Evolutionary conservation across 2,797 vertebrate genomes (phyloP), one percentile per base, ranked within the genome.

Genomic region (Mormyrus hasselquistii): DNA sequence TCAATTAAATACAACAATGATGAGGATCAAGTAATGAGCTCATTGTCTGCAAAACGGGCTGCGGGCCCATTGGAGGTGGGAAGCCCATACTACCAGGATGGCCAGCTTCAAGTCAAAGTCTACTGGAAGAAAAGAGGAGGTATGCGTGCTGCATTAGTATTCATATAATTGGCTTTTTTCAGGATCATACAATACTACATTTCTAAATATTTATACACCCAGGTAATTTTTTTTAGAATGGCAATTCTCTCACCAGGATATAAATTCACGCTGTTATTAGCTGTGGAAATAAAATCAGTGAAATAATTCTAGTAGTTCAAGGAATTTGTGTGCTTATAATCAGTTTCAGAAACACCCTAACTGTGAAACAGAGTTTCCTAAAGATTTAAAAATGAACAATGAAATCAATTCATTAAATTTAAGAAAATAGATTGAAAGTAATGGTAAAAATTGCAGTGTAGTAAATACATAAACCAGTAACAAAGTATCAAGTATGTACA

Each of bases 111-210:
- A 92, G 96, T 98, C 92, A 98, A 97, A 89, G 94, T 99, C 89
- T 98, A 99, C 94, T 99, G 98, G 98, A 99, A 99, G 92, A 98
- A 97, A 92, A 94, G 95, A 0, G 95, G 96, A 96, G 98, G 98
- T 99, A 94, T n/a, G 88, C 19, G 29, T 85, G 84, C 29, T 82
- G 34, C 22, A 47, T 22, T 19, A 57, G 22, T 83, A 19, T 57
- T 22, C 12, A 14, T 55, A 1, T 25, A 3, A 87, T 52, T 69
- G 65, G 44, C 44, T 5, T 50, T 88, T 8, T 59, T n/a, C 62
- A 16, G 38, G 29, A 50, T 41, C 38, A n/a, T 57, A 87, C 19
- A 50, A 69, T 59, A 53, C 16, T 47, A n/a, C 16, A n/a, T 82
- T 22, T 41, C 16, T 19, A 79, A 44, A 41, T 79, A 79, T 7